Conservation (phyloP, 2,797 vertebrate genomes). For the Parotocinclus haroldoi region DNA sequence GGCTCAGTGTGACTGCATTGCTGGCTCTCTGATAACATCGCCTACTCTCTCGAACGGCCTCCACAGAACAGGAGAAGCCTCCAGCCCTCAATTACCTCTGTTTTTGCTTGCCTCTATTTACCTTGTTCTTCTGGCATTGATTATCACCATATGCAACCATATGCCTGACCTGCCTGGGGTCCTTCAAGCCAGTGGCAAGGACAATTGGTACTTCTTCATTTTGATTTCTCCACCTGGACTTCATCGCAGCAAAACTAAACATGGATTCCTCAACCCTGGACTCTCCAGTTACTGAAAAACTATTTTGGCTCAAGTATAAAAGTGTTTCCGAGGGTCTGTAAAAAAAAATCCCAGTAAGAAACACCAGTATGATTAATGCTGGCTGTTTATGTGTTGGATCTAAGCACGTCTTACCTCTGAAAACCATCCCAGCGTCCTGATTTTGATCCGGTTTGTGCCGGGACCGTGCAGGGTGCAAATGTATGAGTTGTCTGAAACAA, state of each 20-base stretch:
- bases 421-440: slow-evolving; percentile 15
- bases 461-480: slow-evolving; percentile 52
- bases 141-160: slow-evolving; percentile 68
- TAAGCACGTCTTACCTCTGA: slow-evolving; percentile 26
- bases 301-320: no score
- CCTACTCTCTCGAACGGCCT: slow-evolving; percentile 48
- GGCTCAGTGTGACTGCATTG: slow-evolving; percentile 29
- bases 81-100: slow-evolving; percentile 62
- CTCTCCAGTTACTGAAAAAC: no score
- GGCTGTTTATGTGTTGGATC: slow-evolving; percentile 14
- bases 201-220: slow-evolving; percentile 47
- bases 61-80: slow-evolving; percentile 55
- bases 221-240: no score
- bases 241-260: no score
- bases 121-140: slow-evolving; percentile 73
- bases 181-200: slow-evolving; percentile 60
- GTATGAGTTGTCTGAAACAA: slow-evolving; percentile 44
- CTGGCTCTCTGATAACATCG: slow-evolving; percentile 58
- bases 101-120: slow-evolving; percentile 66
- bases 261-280: no score
- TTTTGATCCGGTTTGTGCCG: slow-evolving; percentile 26
- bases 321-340: not conserved
- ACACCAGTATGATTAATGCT: slow-evolving; percentile 20
- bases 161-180: slow-evolving; percentile 65
- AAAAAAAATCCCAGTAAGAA: not conserved